These are phyloP conservation scores for Odontocolon sp. DNA, from an alignment of 2,888 invertebrate genomes.

Conservation along the genomic window DNA sequence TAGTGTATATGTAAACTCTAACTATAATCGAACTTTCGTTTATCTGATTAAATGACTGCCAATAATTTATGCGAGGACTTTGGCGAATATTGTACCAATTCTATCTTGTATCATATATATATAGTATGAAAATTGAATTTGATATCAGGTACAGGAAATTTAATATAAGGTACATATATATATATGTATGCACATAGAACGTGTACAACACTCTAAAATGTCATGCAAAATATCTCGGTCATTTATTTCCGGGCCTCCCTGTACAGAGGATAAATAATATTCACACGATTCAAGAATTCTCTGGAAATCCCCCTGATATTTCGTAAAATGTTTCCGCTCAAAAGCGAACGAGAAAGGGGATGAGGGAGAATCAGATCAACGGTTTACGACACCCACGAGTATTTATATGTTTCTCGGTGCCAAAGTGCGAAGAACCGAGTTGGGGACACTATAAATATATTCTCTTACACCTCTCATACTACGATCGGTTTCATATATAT, in stretches of 20 bases:
- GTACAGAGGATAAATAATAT: conserved; percentile 12
- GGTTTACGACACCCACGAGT: conserved; percentile 10
- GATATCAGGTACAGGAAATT: neutral
- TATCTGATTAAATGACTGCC: neutral
- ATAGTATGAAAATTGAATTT: conserved; percentile 18
- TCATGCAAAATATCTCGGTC: conserved; percentile 6
- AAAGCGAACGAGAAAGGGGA: neutral
- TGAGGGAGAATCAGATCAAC: neutral
- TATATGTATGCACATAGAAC: neutral
- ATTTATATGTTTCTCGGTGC: conserved; percentile 1
- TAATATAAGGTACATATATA: neutral
- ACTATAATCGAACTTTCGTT: too few species aligned
- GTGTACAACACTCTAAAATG: conserved; percentile 1
- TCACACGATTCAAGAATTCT: neutral
- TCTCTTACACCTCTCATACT: neutral
- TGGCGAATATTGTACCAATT: neutral
- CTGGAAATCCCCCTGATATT: conserved; percentile 15
- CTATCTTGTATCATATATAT: neutral
- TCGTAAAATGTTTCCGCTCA: conserved; percentile 10
- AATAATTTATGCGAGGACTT: neutral
- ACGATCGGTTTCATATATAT: neutral
- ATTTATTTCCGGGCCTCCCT: conserved; percentile 5
- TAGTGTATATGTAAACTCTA: too few species aligned
- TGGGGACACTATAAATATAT: neutral
- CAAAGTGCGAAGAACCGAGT: conserved; percentile 1